These are phyloP conservation scores for Bufo gargarizans DNA, from an alignment of 2,113 vertebrate genomes.

Conservation along the genomic window DNA sequence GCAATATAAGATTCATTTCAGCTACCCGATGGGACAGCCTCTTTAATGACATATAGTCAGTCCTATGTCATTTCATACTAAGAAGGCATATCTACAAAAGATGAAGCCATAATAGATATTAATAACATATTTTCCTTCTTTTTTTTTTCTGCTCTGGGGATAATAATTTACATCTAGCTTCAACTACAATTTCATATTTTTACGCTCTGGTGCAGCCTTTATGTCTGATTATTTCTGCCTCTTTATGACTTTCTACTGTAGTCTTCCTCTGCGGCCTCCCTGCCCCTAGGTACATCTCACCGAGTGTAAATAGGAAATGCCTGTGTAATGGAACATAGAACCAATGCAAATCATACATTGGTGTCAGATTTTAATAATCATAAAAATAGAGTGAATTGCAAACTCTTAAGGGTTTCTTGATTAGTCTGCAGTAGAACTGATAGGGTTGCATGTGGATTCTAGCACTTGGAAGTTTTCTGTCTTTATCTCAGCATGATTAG, in stretches of 20 bases:
- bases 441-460: constrained; percentile 3
- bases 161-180: constrained; percentile 7
- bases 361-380: constrained; percentile 47
- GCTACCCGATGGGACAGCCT: not conserved
- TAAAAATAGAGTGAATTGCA: constrained; percentile 26
- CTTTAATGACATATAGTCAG: not conserved
- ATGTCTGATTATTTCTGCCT: constrained; percentile 22
- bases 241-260: constrained; percentile 7
- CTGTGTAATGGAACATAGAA: constrained; percentile 22
- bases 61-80: not conserved
- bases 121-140: not conserved
- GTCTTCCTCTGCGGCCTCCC: not conserved
- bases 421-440: not conserved
- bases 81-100: not conserved
- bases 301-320: constrained; percentile 8
- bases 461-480: constrained; percentile 30
- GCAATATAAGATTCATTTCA: not conserved
- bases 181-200: constrained; percentile 5
- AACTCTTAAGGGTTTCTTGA: constrained; percentile 37
- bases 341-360: constrained; percentile 21
- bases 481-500: constrained; percentile 48
- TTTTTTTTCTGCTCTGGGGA: not conserved
- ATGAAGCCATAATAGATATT: not conserved
- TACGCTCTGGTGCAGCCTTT: not conserved
- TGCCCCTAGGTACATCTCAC: constrained; percentile 24